A percentile compares a stretch with the other conserved stretches of the same genome.
phyloP scores from a whole-genome alignment of 1,140 invertebrate genomes.

The Drosophila pachea region DNA sequence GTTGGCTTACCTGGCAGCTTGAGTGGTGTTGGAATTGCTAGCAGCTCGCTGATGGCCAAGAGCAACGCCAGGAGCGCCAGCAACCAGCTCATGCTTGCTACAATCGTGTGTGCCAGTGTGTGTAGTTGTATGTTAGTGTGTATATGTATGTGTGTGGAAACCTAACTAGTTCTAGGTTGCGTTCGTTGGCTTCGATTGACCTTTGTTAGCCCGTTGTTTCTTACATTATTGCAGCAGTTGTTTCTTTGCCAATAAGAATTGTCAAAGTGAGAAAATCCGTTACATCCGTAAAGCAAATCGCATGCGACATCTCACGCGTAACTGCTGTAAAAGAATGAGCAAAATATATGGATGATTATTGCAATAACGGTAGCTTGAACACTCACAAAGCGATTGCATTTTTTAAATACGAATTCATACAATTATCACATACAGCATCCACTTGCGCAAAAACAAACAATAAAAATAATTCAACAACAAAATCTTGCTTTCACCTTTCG shows the following conservation, averaged over 20 bases:
- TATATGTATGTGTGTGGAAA: slow-evolving; percentile 52
- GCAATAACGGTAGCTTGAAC: slow-evolving; percentile 49
- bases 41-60: slow-evolving; percentile 62
- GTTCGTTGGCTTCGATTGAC: slow-evolving; percentile 57
- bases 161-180: slow-evolving; percentile 71
- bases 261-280: slow-evolving; percentile 47
- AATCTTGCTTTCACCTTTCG: slow-evolving; percentile 71
- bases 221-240: slow-evolving; percentile 65
- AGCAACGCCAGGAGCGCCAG: slow-evolving; percentile 67
- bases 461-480: slow-evolving; percentile 7
- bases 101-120: slow-evolving; percentile 15
- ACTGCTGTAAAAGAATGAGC: slow-evolving; percentile 46
- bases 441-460: slow-evolving; percentile 22
- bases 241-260: slow-evolving; percentile 33
- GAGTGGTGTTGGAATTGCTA: slow-evolving; percentile 71
- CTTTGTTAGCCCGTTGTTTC: slow-evolving; percentile 49
- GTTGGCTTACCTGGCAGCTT: slow-evolving; percentile 70
- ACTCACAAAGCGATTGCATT: slow-evolving; percentile 60
- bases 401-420: slow-evolving; percentile 34
- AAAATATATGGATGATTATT: slow-evolving; percentile 51
- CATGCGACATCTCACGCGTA: slow-evolving; percentile 51
- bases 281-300: slow-evolving; percentile 38
- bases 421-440: slow-evolving; percentile 37
- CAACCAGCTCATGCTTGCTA: slow-evolving; percentile 69
- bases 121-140: slow-evolving; percentile 25